Evolutionary conservation across 2,797 vertebrate species (phyloP), one percentile per base, ranked within the genome.

Genomic region (Staurois parvus): DNA sequence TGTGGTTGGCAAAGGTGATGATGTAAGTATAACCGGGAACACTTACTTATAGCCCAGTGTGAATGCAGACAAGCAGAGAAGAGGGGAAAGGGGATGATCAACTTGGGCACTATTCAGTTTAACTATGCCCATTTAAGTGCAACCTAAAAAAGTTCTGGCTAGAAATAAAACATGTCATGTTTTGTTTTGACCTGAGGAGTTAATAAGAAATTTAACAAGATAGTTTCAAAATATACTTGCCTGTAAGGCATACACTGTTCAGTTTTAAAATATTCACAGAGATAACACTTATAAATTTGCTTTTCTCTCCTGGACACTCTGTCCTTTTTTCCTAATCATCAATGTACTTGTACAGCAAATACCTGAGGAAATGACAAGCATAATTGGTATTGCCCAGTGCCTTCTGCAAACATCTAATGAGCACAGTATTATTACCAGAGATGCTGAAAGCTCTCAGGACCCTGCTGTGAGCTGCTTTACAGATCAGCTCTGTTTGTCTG

Each of bases 321-420:
- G 83, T 85, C 37, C 76, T 66, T 28, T n/a, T 45, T 37, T 17
- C 77, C 59, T 79, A 72, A 84, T 84, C 76, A 79, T 56, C 69
- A 52, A 79, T 79, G 76, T 79, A 48, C 83, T 79, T 74, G 37
- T 34, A 85, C 83, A 79, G 69, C 68, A 85, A 85, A 85, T 85
- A 85, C 76, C 76, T 73, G 76, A 79, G 76, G 83, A 85, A 85
- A 85, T 85, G 59, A 79, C 69, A 85, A 37, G 26, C 59, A 4
- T 73, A 85, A 85, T 73, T 85, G 84, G 37, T 24, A 26, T 19
- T 45, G 37, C 52, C 76, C 56, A 7, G 6, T 78, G 32, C 76
- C 30, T 85, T 74, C 69, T 79, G 77, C 70, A 80, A 80, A 74
- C 70, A 74, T 28, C 76, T 85, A 85, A 80, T 85, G 69, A 85